Base-by-base conservation (phyloP, 2,113 vertebrate species). In the Anoplopoma fimbria region DNA sequence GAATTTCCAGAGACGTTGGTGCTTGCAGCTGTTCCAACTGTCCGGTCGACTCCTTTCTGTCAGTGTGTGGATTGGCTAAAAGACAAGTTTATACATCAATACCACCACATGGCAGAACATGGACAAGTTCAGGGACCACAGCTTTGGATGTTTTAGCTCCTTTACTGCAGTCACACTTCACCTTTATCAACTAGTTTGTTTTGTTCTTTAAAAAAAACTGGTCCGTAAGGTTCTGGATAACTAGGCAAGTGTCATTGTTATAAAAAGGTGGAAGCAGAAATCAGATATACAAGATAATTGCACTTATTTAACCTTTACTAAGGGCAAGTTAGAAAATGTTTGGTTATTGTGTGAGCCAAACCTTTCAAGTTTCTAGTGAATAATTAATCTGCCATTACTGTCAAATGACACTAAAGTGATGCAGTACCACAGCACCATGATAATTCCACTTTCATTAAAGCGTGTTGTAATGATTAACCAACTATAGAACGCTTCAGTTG, bases 121-220 rank as follows among this genome's bases (percentile, higher is more conserved):
- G 0, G 17, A 51, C 2, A 6, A 3, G 21, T n/a, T 36, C 55
- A 34, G 23, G 0, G 4, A 23, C 14, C n/a, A 45, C 29, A 49
- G 5, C 4, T 6, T 9, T 8, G n/a, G 9, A 42, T 19, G 31
- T 68, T 63, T 74, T 40, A 51, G 7, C 47, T 47, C 47, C 51
- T 34, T 72, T 69, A 87, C 75, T 81, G 65, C 14, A 55, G 1
- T 40, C 23, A 49, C 25, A 12, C 49, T n/a, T 36, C 12, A 15
- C 12, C 21, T 19, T 45, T 45, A 15, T 21, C 1, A 36, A 42
- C 2, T 42, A 4, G 19, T 51, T n/a, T 40, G 1, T 25, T n/a
- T n/a, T n/a, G n/a, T n/a, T n/a, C n/a, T n/a, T 61, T 4, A 6
- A 12, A 57, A 36, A 0, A 36, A 57, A 33, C 10, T 57, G 0